A percentile compares a stretch with the other conserved stretches of the same genome.
phyloP scores from a whole-genome alignment of 2,113 vertebrate species.

The Oncorhynchus gorbuscha region DNA sequence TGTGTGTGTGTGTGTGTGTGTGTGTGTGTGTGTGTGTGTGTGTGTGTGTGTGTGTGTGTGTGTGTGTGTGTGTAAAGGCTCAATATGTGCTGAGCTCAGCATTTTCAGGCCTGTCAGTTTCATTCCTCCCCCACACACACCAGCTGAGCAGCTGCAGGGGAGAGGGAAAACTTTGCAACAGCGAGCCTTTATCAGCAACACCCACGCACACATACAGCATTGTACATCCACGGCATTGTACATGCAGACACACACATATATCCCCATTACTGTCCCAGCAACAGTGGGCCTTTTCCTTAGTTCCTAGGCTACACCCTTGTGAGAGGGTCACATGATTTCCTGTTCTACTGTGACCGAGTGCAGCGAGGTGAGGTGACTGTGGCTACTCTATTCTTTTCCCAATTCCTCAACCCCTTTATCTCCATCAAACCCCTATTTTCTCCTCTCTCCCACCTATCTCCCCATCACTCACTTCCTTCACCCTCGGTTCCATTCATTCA shows the following conservation, averaged over 20 bases:
- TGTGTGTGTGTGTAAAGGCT: constrained; percentile 10
- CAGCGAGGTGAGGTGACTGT: too few relatives aligned
- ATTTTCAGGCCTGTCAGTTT: constrained; percentile 40
- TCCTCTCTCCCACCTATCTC: neutral
- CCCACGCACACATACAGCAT: constrained; percentile 15
- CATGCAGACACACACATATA: too few relatives aligned
- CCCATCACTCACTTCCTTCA: neutral
- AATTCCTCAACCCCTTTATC: too few relatives aligned
- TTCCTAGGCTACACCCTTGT: too few relatives aligned
- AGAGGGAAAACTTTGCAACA: constrained; percentile 32
- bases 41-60: neutral
- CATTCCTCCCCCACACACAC: constrained; percentile 47
- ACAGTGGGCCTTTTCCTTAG: too few relatives aligned
- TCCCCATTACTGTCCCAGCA: neutral
- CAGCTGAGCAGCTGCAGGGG: constrained; percentile 54
- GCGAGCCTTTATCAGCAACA: constrained; percentile 36
- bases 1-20: neutral
- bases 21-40: neutral
- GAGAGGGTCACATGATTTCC: too few relatives aligned
- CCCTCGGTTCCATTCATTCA: constrained; percentile 1
- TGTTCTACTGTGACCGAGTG: too few relatives aligned
- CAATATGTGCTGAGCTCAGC: constrained; percentile 64
- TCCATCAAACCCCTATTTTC: neutral
- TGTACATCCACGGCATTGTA: too few relatives aligned
- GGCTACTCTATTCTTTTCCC: too few relatives aligned